Conservation (phyloP, 2,888 invertebrate genomes). For the Hypolimnas misippus region DNA sequence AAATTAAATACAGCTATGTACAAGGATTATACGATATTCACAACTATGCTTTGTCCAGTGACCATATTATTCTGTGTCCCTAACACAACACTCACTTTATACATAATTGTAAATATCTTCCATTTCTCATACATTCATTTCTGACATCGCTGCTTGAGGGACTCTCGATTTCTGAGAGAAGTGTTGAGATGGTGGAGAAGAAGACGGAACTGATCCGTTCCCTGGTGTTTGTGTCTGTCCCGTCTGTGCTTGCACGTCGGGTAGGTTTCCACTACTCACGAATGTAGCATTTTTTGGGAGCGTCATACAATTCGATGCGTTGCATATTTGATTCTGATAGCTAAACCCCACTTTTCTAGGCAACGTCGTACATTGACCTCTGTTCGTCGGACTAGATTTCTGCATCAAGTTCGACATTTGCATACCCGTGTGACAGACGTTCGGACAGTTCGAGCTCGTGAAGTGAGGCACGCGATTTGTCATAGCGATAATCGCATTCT, state of each 20-base stretch:
- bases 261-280: conserved; percentile 74
- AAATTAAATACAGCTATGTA: conserved; percentile 57
- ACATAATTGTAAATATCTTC: conserved; percentile 84
- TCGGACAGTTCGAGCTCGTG: conserved; percentile 76
- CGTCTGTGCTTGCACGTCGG: conserved; percentile 80
- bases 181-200: conserved; percentile 75
- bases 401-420: conserved; percentile 81
- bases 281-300: conserved; percentile 85
- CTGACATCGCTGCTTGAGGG: conserved; percentile 93
- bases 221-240: conserved; percentile 73
- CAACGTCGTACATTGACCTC: conserved; percentile 76
- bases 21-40: conserved; percentile 72
- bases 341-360: conserved; percentile 79
- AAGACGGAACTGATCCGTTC: conserved; percentile 69
- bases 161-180: conserved; percentile 84
- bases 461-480: conserved; percentile 79
- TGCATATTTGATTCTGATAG: conserved; percentile 77
- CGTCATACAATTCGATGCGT: conserved; percentile 83
- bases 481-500: conserved; percentile 80
- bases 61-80: conserved; percentile 51
- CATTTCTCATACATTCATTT: conserved; percentile 94
- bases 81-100: conserved; percentile 69
- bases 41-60: conserved; percentile 74
- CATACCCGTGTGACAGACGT: conserved; percentile 85
- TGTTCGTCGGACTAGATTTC: conserved; percentile 73